Base-by-base conservation (phyloP, 1,140 invertebrate genomes). In the Proctacanthus coquilletti region DNA sequence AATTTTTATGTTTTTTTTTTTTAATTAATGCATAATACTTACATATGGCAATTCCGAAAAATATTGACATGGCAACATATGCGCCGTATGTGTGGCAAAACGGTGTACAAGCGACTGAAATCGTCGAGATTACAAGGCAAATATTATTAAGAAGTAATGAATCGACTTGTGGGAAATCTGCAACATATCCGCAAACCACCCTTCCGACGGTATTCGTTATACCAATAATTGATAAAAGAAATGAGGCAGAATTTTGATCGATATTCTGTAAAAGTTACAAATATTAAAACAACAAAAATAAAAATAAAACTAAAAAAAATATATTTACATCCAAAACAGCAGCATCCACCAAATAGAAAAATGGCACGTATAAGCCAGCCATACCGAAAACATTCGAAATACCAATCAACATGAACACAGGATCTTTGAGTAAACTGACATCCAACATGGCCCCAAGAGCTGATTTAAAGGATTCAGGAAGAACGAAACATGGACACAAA, bases 31-130 rank as follows among this genome's bases (percentile, higher is more conserved):
- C n/a, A n/a, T n/a, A 14, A 49, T 62, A 82, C 86, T 81, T 70
- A 95, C 89, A 91, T 39, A 97, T 84, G 52, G 92, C 89, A 42
- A 97, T 68, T 37, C 94, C 95, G 60, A 98, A 98, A 48, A 88
- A 77, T 34, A 88, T 72, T n/a, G 89, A 74, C 58, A 91, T 83
- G 3, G 73, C 60, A 17, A 89, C 74, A 44, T 92, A 86, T 31
- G 77, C 62, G 3, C 61, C 53, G 49, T 89, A 98, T 10, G 72
- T 72, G 30, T 63, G 56, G 53, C 87, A 91, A 43, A 96, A 76
- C 2, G 93, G 92, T 6, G 81, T 87, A 11, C 80, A 43, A 2
- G 78, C 73, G 4, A 95, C 86, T 4, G 85, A 72, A 23, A 96
- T 58, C 17, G 91, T 94, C 36, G 84, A 85, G 37, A 94, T 71